phyloP scores from a whole-genome alignment of 1,140 invertebrate species.

The Pseudomyrmex sp. region DNA sequence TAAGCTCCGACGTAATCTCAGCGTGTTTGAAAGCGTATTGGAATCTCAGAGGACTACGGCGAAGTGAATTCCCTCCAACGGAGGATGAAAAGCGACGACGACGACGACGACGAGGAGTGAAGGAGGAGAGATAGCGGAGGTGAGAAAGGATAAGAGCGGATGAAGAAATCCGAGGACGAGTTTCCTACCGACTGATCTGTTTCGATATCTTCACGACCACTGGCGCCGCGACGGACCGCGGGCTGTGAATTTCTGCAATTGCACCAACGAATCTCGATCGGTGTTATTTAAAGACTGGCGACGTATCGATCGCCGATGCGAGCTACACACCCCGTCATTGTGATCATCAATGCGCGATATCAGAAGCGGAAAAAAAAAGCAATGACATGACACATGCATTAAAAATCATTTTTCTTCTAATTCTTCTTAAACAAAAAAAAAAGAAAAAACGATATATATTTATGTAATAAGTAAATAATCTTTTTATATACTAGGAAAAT shows the following conservation, averaged over 20 bases:
- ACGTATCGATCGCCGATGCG: slow-evolving; percentile 32
- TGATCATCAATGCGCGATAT: not conserved
- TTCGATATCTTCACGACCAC: slow-evolving; percentile 54
- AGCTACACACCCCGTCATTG: slow-evolving; percentile 9
- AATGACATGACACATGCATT: no score
- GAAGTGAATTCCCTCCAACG: slow-evolving; percentile 76
- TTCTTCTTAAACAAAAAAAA: no score
- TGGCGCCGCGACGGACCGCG: slow-evolving; percentile 39
- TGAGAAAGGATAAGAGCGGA: slow-evolving; percentile 40
- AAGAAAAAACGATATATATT: no score
- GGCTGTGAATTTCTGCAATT: slow-evolving; percentile 57
- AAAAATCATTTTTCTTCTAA: no score
- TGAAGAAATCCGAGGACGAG: slow-evolving; percentile 51
- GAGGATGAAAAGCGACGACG: slow-evolving; percentile 52
- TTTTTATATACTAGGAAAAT: no score
- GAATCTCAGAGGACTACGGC: slow-evolving; percentile 72
- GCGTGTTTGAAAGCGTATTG: slow-evolving; percentile 70
- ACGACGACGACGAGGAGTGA: slow-evolving; percentile 4
- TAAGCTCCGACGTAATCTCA: slow-evolving; percentile 79
- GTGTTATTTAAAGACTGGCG: slow-evolving; percentile 51
- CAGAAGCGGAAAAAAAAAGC: no score
- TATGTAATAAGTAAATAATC: no score
- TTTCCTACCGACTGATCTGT: slow-evolving; percentile 46
- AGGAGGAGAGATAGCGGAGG: not conserved
- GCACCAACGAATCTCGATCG: slow-evolving; percentile 51